Evolutionary conservation across 2,797 vertebrate genomes (phyloP), one percentile per base, ranked within the genome.

Genomic region (Esox lucius): DNA sequence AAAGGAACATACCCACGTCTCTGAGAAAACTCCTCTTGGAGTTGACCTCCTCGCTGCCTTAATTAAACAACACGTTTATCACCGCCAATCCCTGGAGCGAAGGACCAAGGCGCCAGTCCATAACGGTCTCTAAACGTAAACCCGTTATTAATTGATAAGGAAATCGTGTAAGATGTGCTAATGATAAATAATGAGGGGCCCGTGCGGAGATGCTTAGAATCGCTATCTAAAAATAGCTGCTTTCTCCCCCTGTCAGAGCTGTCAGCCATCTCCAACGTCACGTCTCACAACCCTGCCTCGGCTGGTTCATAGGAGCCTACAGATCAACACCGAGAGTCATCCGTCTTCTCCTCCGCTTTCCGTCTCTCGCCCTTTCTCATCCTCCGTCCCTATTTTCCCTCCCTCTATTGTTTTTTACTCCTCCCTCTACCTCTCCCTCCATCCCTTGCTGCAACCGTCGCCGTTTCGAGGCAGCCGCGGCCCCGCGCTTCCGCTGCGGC

Each of bases 51-150:
- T 26, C 65, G 75, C 83, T 73, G 78, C 77, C 78, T 74, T 76
- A 81, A 84, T 83, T 81, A 71, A 71, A 51, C 78, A 83, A 75
- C 81, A 76, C 75, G 90, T 92, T 86, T 82, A 91, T 92, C 89
- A 91, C 87, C 88, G 90, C 90, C 87, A 88, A 82, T 86, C 79
- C 85, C 84, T 88, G 86, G 90, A 90, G 89, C 90, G 88, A 78
- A 69, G 78, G 13, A 15, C 0, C 0, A 22, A 75, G 76, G 81
- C 80, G 66, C 48, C 78, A 26, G 70, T 49, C 87, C 83, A 22
- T 85, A 86, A 89, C 89, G 88, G 81, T 78, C 88, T 85, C 88
- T 90, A 86, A 86, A 78, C 80, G 86, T 86, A 85, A 91, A 53
- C 90, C 86, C 68, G 85, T 81, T 85, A 87, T 86, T 89, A 89